These are phyloP conservation scores for Euura saliciscinereae DNA, from an alignment of 1,140 invertebrate species.

Conservation along the genomic window DNA sequence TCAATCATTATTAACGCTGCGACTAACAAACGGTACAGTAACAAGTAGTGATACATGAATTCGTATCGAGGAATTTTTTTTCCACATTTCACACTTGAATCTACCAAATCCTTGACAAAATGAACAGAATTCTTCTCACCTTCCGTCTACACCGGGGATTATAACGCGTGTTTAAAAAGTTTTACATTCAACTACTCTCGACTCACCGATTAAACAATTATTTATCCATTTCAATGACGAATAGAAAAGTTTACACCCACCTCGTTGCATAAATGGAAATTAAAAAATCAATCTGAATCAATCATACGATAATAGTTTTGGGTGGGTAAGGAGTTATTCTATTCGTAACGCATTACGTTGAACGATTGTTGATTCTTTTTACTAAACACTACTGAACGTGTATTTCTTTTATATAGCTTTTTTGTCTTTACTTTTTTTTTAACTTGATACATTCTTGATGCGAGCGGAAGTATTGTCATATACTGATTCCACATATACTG, in stretches of 20 bases:
- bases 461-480: conserved; percentile 14
- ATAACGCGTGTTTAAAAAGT: no score
- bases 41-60: neutral
- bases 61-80: no score
- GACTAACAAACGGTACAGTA: neutral
- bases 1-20: neutral
- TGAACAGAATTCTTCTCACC: no score
- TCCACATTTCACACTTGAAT: no score
- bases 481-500: conserved; percentile 27
- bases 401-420: neutral
- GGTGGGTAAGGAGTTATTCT: neutral
- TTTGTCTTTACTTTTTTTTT: neutral
- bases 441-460: neutral
- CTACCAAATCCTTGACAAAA: no score
- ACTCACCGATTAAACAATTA: no score
- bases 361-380: neutral
- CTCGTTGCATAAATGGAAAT: neutral
- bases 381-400: neutral
- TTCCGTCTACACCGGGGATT: no score
- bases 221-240: neutral
- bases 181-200: no score
- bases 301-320: neutral
- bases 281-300: neutral
- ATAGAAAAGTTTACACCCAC: neutral
- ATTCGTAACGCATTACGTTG: neutral